Percentiles rank a stretch among this genome's conserved stretches.
Conservation (phyloP, 2,797 vertebrate species). For the Scolopax bukidnonensis region DNA sequence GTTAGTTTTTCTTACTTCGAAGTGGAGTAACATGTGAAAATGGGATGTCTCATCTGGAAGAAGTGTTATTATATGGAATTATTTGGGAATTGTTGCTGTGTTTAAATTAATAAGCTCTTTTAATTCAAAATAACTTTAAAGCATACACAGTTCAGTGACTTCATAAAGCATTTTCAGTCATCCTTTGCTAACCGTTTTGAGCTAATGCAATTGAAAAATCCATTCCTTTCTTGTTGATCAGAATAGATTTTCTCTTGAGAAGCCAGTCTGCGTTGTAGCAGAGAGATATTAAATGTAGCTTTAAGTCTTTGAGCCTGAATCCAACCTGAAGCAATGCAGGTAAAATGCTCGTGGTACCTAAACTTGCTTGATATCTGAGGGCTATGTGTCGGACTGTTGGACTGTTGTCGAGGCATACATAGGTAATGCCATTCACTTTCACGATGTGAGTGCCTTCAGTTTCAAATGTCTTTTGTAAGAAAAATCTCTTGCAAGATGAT, state of each 20-base stretch:
- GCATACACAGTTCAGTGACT: not conserved
- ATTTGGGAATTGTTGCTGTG: not conserved
- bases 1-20: not conserved
- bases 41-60: not conserved
- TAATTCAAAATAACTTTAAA: not conserved
- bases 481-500: not conserved
- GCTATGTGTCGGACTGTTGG: not conserved
- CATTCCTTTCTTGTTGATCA: not conserved
- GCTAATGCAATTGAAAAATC: not conserved
- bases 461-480: not conserved
- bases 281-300: not conserved
- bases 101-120: not conserved
- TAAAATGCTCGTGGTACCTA: not conserved
- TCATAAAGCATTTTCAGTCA: not conserved
- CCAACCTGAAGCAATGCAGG: not conserved
- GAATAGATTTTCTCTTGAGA: not conserved
- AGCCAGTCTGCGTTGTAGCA: not conserved
- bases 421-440: not conserved
- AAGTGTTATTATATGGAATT: not conserved
- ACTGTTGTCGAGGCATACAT: rapidly evolving
- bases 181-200: not conserved
- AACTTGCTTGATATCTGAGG: not conserved
- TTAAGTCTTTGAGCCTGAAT: not conserved
- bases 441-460: not conserved
- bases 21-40: not conserved